phyloP scores from a whole-genome alignment of 2,888 invertebrate species.

The Loripinus fragilis region DNA sequence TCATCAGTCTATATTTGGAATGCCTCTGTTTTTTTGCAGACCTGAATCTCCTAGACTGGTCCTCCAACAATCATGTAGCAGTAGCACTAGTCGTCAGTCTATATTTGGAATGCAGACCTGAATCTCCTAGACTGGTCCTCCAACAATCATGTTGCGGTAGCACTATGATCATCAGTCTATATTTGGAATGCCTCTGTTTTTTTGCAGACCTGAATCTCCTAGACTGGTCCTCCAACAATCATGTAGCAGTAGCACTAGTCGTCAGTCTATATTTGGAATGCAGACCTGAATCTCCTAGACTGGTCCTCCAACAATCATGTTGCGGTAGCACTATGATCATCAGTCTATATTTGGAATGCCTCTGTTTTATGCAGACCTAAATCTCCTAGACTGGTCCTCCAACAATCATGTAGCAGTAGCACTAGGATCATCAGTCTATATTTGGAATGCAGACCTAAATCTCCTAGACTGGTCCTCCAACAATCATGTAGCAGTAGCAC shows the following conservation, averaged over 20 bases:
- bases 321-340: constrained; percentile 93
- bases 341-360: constrained; percentile 95
- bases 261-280: no score
- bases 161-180: constrained; percentile 92
- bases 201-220: no score
- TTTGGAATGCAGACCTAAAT: constrained; percentile 87
- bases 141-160: constrained; percentile 93
- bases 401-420: constrained; percentile 96
- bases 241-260: no score
- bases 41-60: neutral
- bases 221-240: neutral
- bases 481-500: constrained; percentile 87
- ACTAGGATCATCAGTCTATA: constrained; percentile 91
- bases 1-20: constrained; percentile 94
- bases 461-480: neutral
- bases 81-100: no score
- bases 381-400: constrained; percentile 96
- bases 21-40: no score
- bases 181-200: constrained; percentile 91
- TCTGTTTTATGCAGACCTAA: constrained; percentile 84
- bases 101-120: constrained; percentile 87
- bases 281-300: constrained; percentile 96
- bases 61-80: no score
- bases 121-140: constrained; percentile 97
- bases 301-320: constrained; percentile 96